Conservation (phyloP, 53 echinoderm and acorn worm genomes). For the Echinometra lucunter region DNA sequence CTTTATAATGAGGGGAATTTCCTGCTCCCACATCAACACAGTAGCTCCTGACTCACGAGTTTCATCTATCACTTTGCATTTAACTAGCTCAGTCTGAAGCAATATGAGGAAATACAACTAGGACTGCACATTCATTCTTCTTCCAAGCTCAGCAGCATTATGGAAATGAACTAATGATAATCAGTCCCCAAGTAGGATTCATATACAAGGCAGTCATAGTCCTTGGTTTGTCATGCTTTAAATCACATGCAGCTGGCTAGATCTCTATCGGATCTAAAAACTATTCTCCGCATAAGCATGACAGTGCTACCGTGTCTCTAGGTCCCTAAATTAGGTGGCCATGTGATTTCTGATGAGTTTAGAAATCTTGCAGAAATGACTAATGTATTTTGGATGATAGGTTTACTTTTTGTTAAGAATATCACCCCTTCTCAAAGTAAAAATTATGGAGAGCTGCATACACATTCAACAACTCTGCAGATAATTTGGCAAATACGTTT, state of each 20-base stretch:
- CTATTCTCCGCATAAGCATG: not conserved
- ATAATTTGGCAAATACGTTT: not conserved
- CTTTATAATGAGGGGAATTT: not conserved
- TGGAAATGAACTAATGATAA: constrained; percentile 39
- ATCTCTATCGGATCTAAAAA: not conserved
- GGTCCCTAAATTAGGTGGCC: constrained; percentile 26
- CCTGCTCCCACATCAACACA: constrained; percentile 4
- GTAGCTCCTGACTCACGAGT: constrained; percentile 14
- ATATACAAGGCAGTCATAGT: not conserved
- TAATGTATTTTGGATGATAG: not conserved
- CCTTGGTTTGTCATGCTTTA: constrained; percentile 12
- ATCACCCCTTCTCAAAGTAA: not conserved
- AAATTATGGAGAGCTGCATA: not conserved
- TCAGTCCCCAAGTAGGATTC: not conserved
- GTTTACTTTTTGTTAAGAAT: not conserved
- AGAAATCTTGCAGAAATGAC: constrained; percentile 32
- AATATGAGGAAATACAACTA: constrained; percentile 46
- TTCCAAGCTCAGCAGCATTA: not conserved
- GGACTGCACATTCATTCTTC: constrained; percentile 39
- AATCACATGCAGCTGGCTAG: constrained; percentile 35
- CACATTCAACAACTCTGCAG: not conserved
- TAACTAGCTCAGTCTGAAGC: constrained; percentile 34
- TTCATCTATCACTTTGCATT: constrained; percentile 52
- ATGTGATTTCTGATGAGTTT: constrained; percentile 12
- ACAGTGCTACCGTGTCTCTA: not conserved